Percentiles rank a stretch among this genome's conserved stretches.
phyloP scores from a whole-genome alignment of 2,113 vertebrate genomes.

The Oreotrochilus melanogaster region DNA sequence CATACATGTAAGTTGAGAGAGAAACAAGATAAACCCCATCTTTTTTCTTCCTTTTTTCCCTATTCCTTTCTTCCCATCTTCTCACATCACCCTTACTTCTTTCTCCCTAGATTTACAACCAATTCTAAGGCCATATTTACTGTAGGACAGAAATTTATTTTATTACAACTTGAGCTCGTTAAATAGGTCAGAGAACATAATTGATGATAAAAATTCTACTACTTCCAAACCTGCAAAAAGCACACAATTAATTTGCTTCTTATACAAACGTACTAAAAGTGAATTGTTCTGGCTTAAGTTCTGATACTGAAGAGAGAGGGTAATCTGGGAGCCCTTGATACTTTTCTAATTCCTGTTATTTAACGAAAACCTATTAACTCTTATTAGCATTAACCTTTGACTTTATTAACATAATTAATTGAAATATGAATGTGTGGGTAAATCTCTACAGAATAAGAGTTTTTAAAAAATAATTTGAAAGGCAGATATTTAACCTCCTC shows the following conservation, averaged over 20 bases:
- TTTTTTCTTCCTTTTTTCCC: background rate
- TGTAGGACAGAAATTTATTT: background rate
- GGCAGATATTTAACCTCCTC: background rate
- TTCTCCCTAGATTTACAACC: background rate
- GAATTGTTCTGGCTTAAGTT: background rate
- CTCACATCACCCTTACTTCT: background rate
- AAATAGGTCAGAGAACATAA: background rate
- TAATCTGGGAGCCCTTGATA: background rate
- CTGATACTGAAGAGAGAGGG: background rate
- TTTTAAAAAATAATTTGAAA: background rate
- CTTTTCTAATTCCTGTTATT: background rate
- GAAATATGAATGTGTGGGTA: background rate
- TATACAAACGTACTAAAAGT: background rate
- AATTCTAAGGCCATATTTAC: background rate
- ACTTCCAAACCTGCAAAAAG: background rate
- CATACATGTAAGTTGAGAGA: background rate
- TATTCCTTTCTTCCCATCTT: background rate
- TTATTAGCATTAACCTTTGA: constrained; percentile 10
- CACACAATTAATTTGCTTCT: background rate
- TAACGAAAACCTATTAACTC: constrained; percentile 3
- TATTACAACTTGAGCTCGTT: background rate
- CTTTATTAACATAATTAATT: constrained; percentile 41
- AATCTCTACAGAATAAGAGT: background rate
- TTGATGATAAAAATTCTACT: background rate
- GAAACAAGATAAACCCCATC: rapidly evolving